Evolutionary conservation across 2,888 invertebrate species (phyloP).

Genomic region (Amphipoea oculea): DNA sequence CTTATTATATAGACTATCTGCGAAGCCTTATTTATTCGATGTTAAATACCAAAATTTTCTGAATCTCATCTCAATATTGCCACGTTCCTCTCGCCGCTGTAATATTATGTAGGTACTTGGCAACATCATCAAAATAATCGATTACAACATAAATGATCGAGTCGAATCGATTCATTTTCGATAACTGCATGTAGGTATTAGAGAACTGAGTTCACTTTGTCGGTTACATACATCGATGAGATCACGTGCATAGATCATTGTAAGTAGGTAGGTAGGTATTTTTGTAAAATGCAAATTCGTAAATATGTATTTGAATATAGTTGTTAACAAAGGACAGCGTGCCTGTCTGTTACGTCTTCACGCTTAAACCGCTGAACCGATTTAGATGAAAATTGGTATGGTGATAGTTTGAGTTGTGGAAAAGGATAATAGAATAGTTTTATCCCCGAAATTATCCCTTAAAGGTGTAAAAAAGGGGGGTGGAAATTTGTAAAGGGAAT

Average conservation of each 20-base stretch:
- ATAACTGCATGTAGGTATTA: not conserved
- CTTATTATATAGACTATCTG: not conserved
- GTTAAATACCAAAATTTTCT: not conserved
- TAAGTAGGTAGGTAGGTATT: no score
- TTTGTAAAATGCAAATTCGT: not conserved
- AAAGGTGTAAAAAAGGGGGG: no score
- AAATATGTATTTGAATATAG: conserved; percentile 16
- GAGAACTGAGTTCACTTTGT: not conserved
- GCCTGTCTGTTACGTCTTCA: no score
- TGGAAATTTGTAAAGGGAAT: no score
- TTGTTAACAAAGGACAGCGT: not conserved
- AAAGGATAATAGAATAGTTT: no score
- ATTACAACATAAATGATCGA: not conserved
- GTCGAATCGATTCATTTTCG: conserved; percentile 8
- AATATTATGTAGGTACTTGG: not conserved
- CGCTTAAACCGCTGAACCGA: no score
- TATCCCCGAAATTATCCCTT: no score
- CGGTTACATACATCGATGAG: not conserved
- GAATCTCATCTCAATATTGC: not conserved
- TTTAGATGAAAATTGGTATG: no score
- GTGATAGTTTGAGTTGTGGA: no score
- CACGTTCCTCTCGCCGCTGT: not conserved
- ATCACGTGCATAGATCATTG: not conserved
- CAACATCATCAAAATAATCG: not conserved
- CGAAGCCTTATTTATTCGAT: not conserved